Evolutionary conservation across 64 coral and sea anemone species (phyloP).

Genomic region (Orbicella faveolata): DNA sequence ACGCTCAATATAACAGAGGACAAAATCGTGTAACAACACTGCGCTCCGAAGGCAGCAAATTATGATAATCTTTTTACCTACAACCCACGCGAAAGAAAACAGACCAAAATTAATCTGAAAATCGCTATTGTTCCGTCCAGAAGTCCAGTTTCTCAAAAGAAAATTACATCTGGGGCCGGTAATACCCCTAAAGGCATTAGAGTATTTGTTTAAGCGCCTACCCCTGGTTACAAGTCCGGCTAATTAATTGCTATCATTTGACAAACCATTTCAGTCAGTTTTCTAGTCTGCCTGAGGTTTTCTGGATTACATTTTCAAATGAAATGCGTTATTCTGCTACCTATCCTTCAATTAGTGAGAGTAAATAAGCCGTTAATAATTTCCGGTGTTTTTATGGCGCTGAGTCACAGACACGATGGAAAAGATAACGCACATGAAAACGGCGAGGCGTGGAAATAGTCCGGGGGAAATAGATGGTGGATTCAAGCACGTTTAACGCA

Average conservation of each 20-base stretch:
- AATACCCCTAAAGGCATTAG: no score
- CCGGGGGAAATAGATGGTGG: neutral
- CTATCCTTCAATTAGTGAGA: neutral
- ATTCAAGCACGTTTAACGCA: no score
- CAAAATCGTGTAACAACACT: no score
- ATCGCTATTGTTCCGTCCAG: neutral
- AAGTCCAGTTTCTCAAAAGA: neutral
- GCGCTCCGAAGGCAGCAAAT: no score
- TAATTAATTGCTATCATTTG: no score
- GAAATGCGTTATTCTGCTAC: neutral
- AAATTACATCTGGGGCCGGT: neutral
- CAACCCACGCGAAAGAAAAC: constrained; percentile 12
- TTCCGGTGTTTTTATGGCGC: neutral
- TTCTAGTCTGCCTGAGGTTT: neutral
- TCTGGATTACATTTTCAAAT: neutral
- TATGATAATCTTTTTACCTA: neutral
- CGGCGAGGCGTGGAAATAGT: constrained; percentile 6
- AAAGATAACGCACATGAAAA: neutral
- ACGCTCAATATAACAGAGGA: no score
- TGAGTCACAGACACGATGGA: neutral
- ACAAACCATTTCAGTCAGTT: neutral
- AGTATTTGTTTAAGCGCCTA: no score
- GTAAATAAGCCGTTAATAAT: neutral
- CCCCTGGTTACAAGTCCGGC: no score
- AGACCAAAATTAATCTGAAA: neutral